Evolutionary conservation across 2,888 invertebrate genomes (phyloP), one percentile per base, ranked within the genome.

Genomic region (Leucophenga montana): DNA sequence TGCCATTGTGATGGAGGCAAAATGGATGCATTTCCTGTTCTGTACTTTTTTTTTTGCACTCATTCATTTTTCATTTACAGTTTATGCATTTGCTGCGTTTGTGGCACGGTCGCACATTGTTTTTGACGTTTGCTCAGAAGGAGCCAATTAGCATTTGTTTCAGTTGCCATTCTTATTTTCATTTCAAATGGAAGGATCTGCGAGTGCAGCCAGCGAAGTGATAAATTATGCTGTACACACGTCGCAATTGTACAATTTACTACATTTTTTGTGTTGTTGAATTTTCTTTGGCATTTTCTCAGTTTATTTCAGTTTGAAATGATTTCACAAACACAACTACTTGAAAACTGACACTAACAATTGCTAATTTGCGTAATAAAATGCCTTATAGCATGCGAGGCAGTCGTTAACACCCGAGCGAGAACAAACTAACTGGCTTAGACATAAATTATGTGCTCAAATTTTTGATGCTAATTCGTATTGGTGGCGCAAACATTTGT

Each of bases 161-260:
- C 75, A 80, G 78, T 75, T 73, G 76, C 83, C 81, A 81, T 79
- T 81, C 13, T 50, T 18, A 50, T 5, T 50, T 50, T 50, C 18
- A 16, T 50, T 50, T 50, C 18, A 16, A 16, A 4, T 50, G n/a
- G 50, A n/a, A 16, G 50, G 14, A 16, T 16, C 50, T 72, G 71
- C 71, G 75, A 71, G 18, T 13, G 22, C 66, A 66, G 27, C 44
- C 33, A 66, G 20, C 67, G 72, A 73, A 67, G 81, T 82, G 84
- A 80, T 83, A 82, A 82, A 80, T 80, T 80, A 79, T 77, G 27
- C 71, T 80, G 80, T 81, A 82, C 81, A 82, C 79, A 77, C 74
- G 76, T 70, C 71, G 73, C 80, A 82, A 83, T 80, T 80, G 84
- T 74, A 70, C 39, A 3, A 5, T 39, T 8, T 39, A n/a, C n/a